phyloP scores from a whole-genome alignment of 2,797 vertebrate genomes.

The Pyrocephalus nanus region DNA sequence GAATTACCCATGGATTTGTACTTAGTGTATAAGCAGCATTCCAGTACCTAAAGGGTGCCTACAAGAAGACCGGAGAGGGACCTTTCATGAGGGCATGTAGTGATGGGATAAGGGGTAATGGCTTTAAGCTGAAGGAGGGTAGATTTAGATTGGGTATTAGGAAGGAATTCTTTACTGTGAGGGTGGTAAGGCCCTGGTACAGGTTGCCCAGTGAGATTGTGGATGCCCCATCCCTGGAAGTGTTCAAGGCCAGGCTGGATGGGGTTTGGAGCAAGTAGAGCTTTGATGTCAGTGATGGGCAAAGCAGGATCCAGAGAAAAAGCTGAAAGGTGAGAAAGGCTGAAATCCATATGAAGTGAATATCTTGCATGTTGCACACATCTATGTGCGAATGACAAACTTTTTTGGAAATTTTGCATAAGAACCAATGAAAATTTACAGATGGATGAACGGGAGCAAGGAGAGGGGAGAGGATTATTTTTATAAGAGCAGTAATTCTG shows the following conservation, averaged over 20 bases:
- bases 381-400: neutral
- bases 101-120: neutral
- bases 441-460: neutral
- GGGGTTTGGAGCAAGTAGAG: neutral
- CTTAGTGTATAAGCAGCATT: neutral
- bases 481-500: neutral
- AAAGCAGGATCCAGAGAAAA: neutral
- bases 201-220: neutral
- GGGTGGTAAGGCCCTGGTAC: neutral
- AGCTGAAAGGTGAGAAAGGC: neutral
- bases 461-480: neutral
- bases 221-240: neutral
- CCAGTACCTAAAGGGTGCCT: neutral
- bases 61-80: neutral
- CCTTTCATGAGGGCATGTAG: neutral
- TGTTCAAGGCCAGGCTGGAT: neutral
- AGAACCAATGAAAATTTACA: neutral
- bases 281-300: neutral
- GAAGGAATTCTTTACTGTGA: neutral
- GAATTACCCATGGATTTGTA: neutral
- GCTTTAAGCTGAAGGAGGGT: neutral
- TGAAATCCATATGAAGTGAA: neutral
- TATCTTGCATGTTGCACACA: neutral
- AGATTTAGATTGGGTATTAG: neutral
- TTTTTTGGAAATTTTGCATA: neutral